Conservation (phyloP, 2,797 vertebrate species). For the Ctenopoma multispine region DNA sequence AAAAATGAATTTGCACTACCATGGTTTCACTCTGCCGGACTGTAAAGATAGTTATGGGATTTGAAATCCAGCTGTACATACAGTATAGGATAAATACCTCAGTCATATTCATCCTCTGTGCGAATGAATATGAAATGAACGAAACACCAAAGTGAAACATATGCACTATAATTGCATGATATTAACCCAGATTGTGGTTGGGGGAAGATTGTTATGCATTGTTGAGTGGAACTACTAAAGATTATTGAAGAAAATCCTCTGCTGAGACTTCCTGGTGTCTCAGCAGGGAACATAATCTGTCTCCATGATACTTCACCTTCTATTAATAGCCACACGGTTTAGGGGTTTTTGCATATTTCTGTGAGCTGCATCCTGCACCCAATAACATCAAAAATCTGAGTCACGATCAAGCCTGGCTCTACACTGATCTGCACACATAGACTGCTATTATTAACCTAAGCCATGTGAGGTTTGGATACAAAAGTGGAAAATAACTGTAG, state of each 20-base stretch:
- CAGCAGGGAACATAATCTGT: conserved; percentile 57
- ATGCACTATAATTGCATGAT: conserved; percentile 47
- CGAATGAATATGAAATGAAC: too few relatives aligned
- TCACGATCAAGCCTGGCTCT: conserved; percentile 46
- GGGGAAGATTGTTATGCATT: conserved; percentile 29
- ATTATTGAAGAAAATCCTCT: conserved; percentile 40
- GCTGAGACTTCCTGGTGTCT: conserved; percentile 53
- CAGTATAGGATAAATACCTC: neutral
- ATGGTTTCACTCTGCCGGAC: neutral
- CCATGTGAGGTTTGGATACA: neutral
- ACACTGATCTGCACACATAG: conserved; percentile 18
- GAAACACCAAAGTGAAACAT: conserved; percentile 49
- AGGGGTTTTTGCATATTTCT: conserved; percentile 59
- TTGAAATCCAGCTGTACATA: neutral
- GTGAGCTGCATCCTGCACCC: conserved; percentile 29
- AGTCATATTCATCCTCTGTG: neutral
- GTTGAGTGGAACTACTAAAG: conserved; percentile 40
- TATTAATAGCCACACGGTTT: conserved; percentile 67
- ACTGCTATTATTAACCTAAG: too few relatives aligned
- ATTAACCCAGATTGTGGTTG: conserved; percentile 63
- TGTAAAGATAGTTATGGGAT: neutral
- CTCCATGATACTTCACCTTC: conserved; percentile 62
- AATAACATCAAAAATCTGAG: conserved; percentile 29
- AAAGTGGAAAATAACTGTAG: conserved; percentile 23
- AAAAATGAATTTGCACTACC: too few relatives aligned